Percentiles rank a stretch among this genome's conserved stretches.
These are phyloP conservation scores for Hyaena hyaena DNA, from an alignment of 2,113 vertebrate genomes.

Conservation along the genomic window DNA sequence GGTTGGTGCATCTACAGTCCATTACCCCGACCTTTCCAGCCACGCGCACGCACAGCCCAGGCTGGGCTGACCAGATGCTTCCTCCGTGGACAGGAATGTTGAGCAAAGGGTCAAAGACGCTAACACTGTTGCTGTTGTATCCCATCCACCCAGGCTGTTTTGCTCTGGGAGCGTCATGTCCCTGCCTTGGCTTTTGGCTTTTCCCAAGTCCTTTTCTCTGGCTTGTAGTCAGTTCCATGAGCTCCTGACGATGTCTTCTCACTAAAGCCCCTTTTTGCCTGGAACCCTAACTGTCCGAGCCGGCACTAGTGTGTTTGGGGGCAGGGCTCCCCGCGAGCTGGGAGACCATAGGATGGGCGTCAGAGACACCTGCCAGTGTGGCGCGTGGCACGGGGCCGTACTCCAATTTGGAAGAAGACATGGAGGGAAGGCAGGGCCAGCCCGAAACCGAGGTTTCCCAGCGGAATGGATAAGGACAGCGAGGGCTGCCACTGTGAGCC, in stretches of 20 bases:
- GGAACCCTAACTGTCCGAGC: neutral
- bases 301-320: rapidly evolving
- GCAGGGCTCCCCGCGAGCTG: neutral
- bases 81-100: neutral
- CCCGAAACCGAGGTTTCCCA: neutral
- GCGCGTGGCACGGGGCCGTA: neutral
- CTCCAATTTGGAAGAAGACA: neutral
- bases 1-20: neutral
- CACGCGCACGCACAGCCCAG: rapidly evolving
- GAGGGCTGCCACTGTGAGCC: neutral
- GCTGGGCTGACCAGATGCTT: neutral
- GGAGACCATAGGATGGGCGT: neutral
- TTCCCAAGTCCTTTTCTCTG: neutral
- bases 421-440: neutral
- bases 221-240: neutral
- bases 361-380: neutral
- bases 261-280: neutral
- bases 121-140: rapidly evolving
- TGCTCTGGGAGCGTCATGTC: neutral
- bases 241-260: neutral
- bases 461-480: rapidly evolving
- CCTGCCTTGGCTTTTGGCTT: neutral
- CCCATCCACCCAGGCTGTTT: neutral
- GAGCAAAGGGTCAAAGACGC: neutral
- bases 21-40: neutral